phyloP scores from a whole-genome alignment of 1,140 invertebrate genomes.

The Magallana ariakensis region DNA sequence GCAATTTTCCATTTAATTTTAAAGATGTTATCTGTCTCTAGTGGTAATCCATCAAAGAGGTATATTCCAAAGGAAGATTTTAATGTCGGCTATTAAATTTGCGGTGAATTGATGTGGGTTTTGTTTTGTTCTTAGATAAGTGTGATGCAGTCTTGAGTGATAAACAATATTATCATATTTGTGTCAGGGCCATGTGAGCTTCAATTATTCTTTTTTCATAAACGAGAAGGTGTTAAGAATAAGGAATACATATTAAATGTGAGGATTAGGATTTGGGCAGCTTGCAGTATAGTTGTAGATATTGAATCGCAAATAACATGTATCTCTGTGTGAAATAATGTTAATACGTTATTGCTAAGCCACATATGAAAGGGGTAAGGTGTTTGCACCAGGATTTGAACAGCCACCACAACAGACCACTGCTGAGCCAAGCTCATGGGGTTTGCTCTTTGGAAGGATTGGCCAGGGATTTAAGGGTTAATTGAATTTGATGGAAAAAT shows the following conservation, averaged over 20 bases:
- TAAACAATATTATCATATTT: background rate
- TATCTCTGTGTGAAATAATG: background rate
- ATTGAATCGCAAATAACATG: too few species aligned
- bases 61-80: background rate
- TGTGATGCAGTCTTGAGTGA: background rate
- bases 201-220: too few species aligned
- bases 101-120: background rate
- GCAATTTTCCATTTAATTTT: background rate
- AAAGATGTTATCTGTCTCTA: background rate
- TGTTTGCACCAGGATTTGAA: background rate
- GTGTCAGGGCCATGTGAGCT: background rate
- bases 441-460: background rate
- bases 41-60: conserved; percentile 10
- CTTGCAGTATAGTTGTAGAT: too few species aligned
- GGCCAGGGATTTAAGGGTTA: background rate
- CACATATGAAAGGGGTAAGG: background rate
- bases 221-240: too few species aligned
- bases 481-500: background rate
- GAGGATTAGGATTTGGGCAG: too few species aligned
- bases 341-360: background rate
- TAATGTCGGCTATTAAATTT: background rate
- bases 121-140: background rate
- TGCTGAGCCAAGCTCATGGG: background rate
- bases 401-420: background rate
- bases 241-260: too few species aligned